These are phyloP conservation scores for Copidosoma aretas DNA, from an alignment of 2,888 invertebrate species.

Conservation along the genomic window DNA sequence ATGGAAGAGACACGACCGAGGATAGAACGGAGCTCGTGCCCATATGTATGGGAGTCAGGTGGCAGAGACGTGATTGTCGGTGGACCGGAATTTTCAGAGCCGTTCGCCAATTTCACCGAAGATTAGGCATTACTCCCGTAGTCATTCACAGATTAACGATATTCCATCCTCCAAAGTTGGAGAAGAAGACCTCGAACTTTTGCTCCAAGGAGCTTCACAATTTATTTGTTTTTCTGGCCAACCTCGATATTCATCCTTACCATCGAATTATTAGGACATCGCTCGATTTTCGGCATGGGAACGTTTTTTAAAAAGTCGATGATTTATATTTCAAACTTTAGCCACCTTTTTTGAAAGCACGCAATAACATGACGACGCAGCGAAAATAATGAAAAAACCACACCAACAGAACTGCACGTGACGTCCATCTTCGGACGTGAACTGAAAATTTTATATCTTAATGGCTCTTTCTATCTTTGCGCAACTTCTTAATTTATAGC, in stretches of 20 bases:
- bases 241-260: not conserved
- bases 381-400: too few relatives aligned
- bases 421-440: too few relatives aligned
- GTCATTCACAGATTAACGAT: conserved; percentile 30
- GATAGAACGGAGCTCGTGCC: too few relatives aligned
- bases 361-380: too few relatives aligned
- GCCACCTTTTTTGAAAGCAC: too few relatives aligned
- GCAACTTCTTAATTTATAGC: not conserved
- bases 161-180: not conserved
- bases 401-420: too few relatives aligned
- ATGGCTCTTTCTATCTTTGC: conserved; percentile 16
- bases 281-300: too few relatives aligned
- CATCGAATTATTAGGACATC: too few relatives aligned
- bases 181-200: not conserved
- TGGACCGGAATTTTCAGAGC: not conserved
- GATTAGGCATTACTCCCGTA: conserved; percentile 24
- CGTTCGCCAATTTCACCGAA: conserved; percentile 24
- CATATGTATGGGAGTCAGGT: not conserved
- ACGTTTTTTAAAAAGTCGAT: too few relatives aligned
- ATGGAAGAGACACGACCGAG: too few relatives aligned
- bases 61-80: not conserved
- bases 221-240: not conserved
- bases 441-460: conserved; percentile 23
- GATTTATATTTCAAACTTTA: too few relatives aligned
- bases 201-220: not conserved